These are phyloP conservation scores for Pipistrellus pipistrellus DNA, from an alignment of 2,797 vertebrate species.

Conservation along the genomic window DNA sequence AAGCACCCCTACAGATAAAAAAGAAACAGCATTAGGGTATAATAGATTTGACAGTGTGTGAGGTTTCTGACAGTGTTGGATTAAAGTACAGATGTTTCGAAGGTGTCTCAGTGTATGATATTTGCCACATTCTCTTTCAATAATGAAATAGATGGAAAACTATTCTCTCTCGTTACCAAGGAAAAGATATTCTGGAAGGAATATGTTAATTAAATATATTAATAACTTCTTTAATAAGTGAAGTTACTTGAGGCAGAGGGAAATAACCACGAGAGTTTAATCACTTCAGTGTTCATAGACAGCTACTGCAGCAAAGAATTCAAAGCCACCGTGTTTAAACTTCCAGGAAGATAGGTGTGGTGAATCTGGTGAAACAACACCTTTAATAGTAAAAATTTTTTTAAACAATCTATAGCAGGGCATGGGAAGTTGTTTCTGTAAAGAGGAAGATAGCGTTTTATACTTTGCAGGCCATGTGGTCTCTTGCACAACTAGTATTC, in stretches of 20 bases:
- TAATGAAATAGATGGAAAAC: constrained; percentile 47
- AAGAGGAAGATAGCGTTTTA: constrained; percentile 28
- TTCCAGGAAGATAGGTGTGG: neutral
- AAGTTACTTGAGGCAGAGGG: neutral
- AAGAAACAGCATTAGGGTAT: neutral
- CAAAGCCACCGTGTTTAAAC: neutral
- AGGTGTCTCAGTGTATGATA: constrained; percentile 20
- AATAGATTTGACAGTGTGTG: neutral
- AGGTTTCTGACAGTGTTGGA: neutral
- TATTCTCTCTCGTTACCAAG: neutral
- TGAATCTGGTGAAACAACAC: constrained; percentile 21
- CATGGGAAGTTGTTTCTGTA: neutral
- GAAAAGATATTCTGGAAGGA: constrained; percentile 41
- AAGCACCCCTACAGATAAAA: neutral
- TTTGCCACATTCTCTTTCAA: constrained; percentile 41
- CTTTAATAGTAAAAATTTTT: constrained; percentile 17
- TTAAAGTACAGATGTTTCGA: constrained; percentile 39
- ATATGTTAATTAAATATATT: constrained; percentile 37
- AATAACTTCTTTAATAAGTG: constrained; percentile 56
- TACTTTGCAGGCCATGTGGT: neutral
- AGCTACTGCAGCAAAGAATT: neutral
- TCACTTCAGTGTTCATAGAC: neutral
- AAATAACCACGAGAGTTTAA: neutral
- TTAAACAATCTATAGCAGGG: neutral
- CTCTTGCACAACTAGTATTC: constrained; percentile 11